Evolutionary conservation across 2,113 vertebrate genomes (phyloP).

Genomic region (Falcunculus frontatus): DNA sequence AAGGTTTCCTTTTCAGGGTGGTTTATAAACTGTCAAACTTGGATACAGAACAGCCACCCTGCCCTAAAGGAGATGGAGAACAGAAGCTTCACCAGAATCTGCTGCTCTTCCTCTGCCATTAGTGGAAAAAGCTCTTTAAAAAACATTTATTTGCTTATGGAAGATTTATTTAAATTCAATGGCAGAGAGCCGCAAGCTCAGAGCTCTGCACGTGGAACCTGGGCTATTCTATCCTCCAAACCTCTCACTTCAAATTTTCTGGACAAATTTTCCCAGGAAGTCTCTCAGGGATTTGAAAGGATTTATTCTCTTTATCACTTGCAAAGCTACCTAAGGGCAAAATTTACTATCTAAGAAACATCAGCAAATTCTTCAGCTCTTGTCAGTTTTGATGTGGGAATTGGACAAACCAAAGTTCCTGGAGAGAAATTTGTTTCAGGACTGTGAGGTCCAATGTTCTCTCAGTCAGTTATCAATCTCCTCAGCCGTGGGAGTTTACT

Average conservation of each 20-base stretch:
- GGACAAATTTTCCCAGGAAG: not conserved
- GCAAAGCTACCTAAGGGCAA: not conserved
- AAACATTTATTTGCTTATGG: not conserved
- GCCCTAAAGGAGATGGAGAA: not conserved
- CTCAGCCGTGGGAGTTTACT: not conserved
- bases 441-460: not conserved
- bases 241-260: not conserved
- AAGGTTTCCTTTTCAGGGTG: slow-evolving; percentile 34
- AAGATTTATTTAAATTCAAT: not conserved
- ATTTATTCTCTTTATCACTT: not conserved
- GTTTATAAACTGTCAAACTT: slow-evolving; percentile 6
- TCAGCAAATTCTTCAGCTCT: not conserved
- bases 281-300: not conserved
- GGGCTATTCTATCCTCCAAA: not conserved
- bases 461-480: not conserved
- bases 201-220: not conserved
- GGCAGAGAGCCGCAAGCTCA: not conserved
- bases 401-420: not conserved
- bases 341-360: not conserved
- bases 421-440: not conserved
- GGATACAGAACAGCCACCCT: slow-evolving; percentile 26
- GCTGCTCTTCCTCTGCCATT: not conserved
- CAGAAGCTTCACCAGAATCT: not conserved
- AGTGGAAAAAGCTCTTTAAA: not conserved
- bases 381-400: slow-evolving; percentile 3